phyloP scores from a whole-genome alignment of 1,140 invertebrate genomes.

The Apis florea region DNA sequence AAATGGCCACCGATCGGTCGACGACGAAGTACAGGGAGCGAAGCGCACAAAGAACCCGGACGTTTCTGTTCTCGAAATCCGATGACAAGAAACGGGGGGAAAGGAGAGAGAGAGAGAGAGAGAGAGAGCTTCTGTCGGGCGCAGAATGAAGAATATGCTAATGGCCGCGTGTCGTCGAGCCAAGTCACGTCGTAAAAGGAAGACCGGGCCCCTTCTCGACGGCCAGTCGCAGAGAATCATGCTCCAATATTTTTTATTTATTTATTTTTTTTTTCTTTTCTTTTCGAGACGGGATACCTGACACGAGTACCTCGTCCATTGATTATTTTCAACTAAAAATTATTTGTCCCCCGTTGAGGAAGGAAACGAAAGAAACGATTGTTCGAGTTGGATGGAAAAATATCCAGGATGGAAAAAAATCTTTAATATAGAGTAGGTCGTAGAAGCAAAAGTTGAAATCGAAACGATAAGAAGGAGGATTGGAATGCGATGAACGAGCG shows the following conservation, averaged over 20 bases:
- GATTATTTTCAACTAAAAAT: too few relatives aligned
- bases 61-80: constrained; percentile 3
- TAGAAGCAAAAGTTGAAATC: not conserved
- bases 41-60: constrained; percentile 16
- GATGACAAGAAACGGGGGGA: constrained; percentile 18
- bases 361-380: too few relatives aligned
- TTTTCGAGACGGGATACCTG: not conserved
- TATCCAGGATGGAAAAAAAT: too few relatives aligned
- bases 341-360: too few relatives aligned
- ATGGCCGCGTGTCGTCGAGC: constrained; percentile 21
- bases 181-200: constrained; percentile 24
- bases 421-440: too few relatives aligned
- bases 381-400: too few relatives aligned
- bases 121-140: constrained; percentile 2
- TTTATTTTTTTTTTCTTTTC: not conserved
- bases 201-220: constrained; percentile 14
- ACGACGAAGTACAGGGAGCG: not conserved
- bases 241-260: not conserved
- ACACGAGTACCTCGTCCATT: constrained; percentile 2
- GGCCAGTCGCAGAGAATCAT: constrained; percentile 14
- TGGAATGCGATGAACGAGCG: constrained; percentile 13
- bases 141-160: constrained; percentile 37
- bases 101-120: too few relatives aligned
- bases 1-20: constrained; percentile 6
- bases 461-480: not conserved